Conservation (phyloP, 2,888 invertebrate species). For the Trissoscelio sp. region DNA sequence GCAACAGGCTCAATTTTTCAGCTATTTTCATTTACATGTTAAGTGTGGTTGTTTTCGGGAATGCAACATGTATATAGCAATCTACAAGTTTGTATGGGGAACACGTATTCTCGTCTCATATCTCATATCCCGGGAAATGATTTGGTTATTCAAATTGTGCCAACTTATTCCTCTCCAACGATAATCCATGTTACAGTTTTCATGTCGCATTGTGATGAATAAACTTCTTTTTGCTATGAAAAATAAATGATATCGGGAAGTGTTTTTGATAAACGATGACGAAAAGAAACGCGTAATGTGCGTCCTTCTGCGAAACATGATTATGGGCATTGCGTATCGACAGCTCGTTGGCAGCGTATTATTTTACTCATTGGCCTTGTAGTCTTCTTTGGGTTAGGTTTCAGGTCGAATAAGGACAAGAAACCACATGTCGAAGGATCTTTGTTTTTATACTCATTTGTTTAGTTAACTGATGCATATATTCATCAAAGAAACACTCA, state of each 20-base stretch:
- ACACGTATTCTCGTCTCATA: not conserved
- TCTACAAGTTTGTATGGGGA: not conserved
- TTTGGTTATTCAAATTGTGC: slow-evolving; percentile 18
- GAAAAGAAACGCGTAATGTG: slow-evolving; percentile 19
- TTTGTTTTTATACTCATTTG: slow-evolving; percentile 45
- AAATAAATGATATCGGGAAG: not conserved
- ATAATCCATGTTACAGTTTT: not conserved
- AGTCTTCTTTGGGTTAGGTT: slow-evolving; percentile 59
- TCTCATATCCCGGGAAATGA: slow-evolving; percentile 1
- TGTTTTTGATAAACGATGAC: slow-evolving; percentile 15
- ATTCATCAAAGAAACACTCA: too few relatives aligned
- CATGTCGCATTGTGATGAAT: not conserved
- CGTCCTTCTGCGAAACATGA: slow-evolving; percentile 57
- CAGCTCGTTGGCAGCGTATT: slow-evolving; percentile 39
- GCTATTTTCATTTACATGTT: slow-evolving; percentile 1
- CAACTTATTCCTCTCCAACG: not conserved
- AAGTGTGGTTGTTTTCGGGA: slow-evolving; percentile 5
- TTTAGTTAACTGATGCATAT: slow-evolving; percentile 8
- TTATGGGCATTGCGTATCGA: slow-evolving; percentile 56
- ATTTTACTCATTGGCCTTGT: slow-evolving; percentile 63
- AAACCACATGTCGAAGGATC: slow-evolving; percentile 38
- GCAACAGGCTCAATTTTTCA: slow-evolving; percentile 10
- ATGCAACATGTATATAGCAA: not conserved
- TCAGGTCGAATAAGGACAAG: slow-evolving; percentile 57
- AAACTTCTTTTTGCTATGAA: not conserved